Base-by-base conservation (phyloP, 2,888 invertebrate genomes). In the Carterocephalus palaemon region DNA sequence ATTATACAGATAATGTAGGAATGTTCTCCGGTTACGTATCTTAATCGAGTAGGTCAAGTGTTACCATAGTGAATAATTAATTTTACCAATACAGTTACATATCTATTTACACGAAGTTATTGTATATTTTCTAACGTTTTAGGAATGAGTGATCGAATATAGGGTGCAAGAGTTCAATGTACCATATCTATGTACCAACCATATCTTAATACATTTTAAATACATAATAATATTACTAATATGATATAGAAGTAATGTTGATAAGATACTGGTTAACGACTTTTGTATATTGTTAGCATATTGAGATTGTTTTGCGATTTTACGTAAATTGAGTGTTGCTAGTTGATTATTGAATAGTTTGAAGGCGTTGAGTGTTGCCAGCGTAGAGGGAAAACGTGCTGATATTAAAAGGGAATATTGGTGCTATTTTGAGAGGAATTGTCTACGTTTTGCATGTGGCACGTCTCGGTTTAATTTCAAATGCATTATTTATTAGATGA, bases 61-160 rank as follows among this genome's bases (percentile, higher is more conserved):
- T 86, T 86, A 86, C 85, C 85, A 83, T 84, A 79, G 73, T 69
- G 47, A 58, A 61, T 62, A 66, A 67, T 69, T 78, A 75, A 76
- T 76, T 81, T 77, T 72, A 70, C 66, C 56, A 70, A 73, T 66
- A 75, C 74, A 78, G 77, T 76, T 75, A 77, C 83, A 65, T 65
- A 67, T 64, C 66, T 66, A 77, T 78, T 77, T 78, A 79, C 75
- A 76, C 69, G 60, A 64, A 63, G 52, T 52, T 56, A 63, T 68
- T 75, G 74, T 81, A 78, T 76, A 82, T 81, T 78, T 73, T 75
- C 61, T 76, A 78, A 66, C 64, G 49, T 55, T 53, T 56, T 71
- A 73, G 70, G 65, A 56, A 67, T 57, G 75, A 66, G 70, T 76
- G 71, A 75, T 75, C 67, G 65, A 65, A 61, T 62, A 57, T 74